Percentiles rank a stretch among this genome's conserved stretches.
phyloP scores from a whole-genome alignment of 1,140 invertebrate genomes.

The Metopolophium dirhodum region DNA sequence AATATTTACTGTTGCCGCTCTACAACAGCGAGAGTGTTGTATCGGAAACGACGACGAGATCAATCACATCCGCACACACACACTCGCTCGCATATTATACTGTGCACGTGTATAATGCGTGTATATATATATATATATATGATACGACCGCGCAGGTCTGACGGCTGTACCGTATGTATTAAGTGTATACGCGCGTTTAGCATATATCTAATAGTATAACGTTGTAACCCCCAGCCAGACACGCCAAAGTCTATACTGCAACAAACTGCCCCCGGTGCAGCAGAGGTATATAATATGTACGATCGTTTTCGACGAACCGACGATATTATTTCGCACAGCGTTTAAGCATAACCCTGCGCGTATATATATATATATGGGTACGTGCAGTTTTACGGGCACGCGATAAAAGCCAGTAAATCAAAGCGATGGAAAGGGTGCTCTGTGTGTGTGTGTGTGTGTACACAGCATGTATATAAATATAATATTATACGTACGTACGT shows the following conservation, averaged over 20 bases:
- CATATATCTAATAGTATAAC: neutral
- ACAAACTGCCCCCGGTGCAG: neutral
- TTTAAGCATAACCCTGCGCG: neutral
- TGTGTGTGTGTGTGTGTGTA: neutral
- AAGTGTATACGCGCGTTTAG: neutral
- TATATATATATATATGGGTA: neutral
- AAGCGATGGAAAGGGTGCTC: neutral
- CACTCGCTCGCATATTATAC: too few species aligned
- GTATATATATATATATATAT: neutral
- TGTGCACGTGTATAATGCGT: neutral
- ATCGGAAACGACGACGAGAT: slow-evolving; percentile 15
- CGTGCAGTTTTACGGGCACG: neutral
- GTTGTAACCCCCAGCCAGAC: too few species aligned
- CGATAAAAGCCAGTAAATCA: slow-evolving; percentile 37
- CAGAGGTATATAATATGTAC: neutral
- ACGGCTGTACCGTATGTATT: neutral
- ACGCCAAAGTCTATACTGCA: neutral
- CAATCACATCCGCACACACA: neutral
- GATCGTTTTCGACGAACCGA: neutral
- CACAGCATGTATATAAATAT: neutral
- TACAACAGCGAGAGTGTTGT: neutral
- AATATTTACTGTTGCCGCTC: neutral
- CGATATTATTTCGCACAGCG: neutral
- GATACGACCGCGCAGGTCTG: neutral
- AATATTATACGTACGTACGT: neutral